Evolutionary conservation across 1,140 invertebrate species (phyloP), one percentile per base, ranked within the genome.

Genomic region (Pseudomyrmex sp.): DNA sequence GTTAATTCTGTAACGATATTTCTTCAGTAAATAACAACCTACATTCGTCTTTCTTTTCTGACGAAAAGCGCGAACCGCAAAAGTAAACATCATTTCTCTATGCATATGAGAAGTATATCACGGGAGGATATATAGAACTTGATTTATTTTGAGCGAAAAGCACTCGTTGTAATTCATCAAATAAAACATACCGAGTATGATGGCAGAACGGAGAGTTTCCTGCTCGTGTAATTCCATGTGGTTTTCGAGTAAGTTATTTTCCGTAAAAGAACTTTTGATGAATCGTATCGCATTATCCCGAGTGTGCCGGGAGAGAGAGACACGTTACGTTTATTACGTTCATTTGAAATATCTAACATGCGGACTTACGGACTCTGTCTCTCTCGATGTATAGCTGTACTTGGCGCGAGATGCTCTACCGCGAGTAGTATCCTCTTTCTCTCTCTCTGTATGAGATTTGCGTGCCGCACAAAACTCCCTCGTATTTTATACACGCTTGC

Each of bases 231-330:
- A 80, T 72, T 80, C 5, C 54, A 72, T 35, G 58, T 5, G 44
- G 46, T 61, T 72, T 80, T 80, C 54, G 35, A 12, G 12, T 56
- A 46, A 59, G 44, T 80, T 80, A 72, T 80, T 35, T 59, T 13
- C 56, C 68, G 7, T 80, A 72, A 23, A 12, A 61, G 61, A 73
- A 77, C 35, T 70, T 70, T 72, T 80, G 76, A 80, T 72, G 72
- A 80, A 80, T 80, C 59, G n/a, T 80, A 59, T 80, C 46, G 46
- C 54, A 80, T 80, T 80, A 80, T 7, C 46, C 46, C 46, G 3
- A 10, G 23, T 20, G 18, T 72, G 61, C 66, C 15, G 76, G 54
- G 5, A 35, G 35, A 35, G 35, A 35, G 5, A 80, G 59, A 26
- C 66, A 35, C 44, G 54, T 80, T 59, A 59, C 54, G 66, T 80